Evolutionary conservation across 2,113 vertebrate genomes (phyloP).

Genomic region (Psophia crepitans): DNA sequence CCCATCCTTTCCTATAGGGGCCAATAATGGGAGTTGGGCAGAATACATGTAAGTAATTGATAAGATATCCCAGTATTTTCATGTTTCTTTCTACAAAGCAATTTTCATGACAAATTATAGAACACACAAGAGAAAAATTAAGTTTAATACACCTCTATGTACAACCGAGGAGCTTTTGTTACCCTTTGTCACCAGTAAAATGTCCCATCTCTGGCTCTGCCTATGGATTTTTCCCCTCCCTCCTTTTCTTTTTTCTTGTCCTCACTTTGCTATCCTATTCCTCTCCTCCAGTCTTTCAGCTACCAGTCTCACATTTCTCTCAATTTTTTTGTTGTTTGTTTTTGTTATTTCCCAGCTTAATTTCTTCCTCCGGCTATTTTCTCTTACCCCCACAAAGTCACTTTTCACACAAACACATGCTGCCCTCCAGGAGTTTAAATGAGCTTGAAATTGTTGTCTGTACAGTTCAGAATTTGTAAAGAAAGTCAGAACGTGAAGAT

Average conservation of each 20-base stretch:
- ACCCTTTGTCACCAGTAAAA: not conserved
- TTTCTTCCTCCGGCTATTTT: not conserved
- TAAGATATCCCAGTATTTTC: not conserved
- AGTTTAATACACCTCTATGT: not conserved
- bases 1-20: not conserved
- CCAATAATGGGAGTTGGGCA: not conserved
- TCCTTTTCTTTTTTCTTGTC: not conserved
- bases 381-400: accelerated
- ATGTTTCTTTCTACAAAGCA: not conserved
- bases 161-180: not conserved
- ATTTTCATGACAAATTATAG: not conserved
- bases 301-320: too few species aligned
- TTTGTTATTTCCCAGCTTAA: not conserved
- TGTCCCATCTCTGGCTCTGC: not conserved
- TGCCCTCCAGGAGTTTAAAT: not conserved
- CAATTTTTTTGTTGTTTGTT: too few species aligned
- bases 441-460: not conserved
- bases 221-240: not conserved
- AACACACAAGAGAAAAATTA: not conserved
- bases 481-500: not conserved
- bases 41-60: not conserved
- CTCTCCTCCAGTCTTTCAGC: not conserved
- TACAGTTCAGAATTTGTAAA: not conserved
- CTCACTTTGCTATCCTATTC: not conserved
- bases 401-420: not conserved